Evolutionary conservation across 1,140 invertebrate genomes (phyloP).

Genomic region (Sitophilus oryzae): DNA sequence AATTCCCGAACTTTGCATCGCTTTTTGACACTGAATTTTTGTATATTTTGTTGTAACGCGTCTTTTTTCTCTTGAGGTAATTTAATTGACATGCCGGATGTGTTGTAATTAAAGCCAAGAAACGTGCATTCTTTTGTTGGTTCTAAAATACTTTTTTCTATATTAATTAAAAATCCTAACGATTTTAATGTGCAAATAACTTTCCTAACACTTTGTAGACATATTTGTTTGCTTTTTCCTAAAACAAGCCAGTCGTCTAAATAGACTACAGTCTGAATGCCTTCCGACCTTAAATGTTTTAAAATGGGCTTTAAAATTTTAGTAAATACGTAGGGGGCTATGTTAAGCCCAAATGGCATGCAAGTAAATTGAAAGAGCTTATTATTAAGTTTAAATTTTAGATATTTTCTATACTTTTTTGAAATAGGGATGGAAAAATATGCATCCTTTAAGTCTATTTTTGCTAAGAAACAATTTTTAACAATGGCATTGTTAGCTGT

Average conservation of each 20-base stretch:
- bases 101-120: slow-evolving; percentile 33
- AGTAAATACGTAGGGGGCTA: slow-evolving; percentile 23
- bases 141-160: slow-evolving; percentile 14
- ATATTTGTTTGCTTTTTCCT: neutral
- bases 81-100: slow-evolving; percentile 19
- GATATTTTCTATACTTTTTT: slow-evolving; percentile 27
- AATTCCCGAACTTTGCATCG: slow-evolving; percentile 28
- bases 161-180: slow-evolving; percentile 32
- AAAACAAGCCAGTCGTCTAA: slow-evolving; percentile 12
- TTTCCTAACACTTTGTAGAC: slow-evolving; percentile 13
- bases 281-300: slow-evolving; percentile 15
- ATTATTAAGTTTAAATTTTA: slow-evolving; percentile 27
- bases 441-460: slow-evolving; percentile 12
- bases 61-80: slow-evolving; percentile 1
- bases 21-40: slow-evolving; percentile 2
- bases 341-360: slow-evolving; percentile 18
- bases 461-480: neutral
- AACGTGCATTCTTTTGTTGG: slow-evolving; percentile 19
- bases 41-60: neutral
- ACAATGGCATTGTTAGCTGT: neutral
- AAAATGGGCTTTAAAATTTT: slow-evolving; percentile 33
- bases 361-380: slow-evolving; percentile 28
- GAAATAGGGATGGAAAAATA: slow-evolving; percentile 27
- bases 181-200: slow-evolving; percentile 19
- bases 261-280: slow-evolving; percentile 4